Evolutionary conservation across 2,797 vertebrate genomes (phyloP).

Genomic region (Odontamblyopus lacepedii): DNA sequence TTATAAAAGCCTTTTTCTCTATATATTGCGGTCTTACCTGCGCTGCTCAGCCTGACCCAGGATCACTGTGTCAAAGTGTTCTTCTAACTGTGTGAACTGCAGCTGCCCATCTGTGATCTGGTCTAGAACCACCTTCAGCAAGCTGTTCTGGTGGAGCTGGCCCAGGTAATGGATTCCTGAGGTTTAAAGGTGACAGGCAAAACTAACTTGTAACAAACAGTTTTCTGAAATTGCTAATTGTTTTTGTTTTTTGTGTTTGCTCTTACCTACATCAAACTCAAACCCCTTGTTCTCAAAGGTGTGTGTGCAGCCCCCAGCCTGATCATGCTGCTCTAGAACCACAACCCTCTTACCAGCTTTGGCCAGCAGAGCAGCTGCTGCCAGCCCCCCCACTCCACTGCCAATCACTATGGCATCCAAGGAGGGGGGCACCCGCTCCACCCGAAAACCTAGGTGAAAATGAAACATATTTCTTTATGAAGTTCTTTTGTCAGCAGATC

Average conservation of each 20-base stretch:
- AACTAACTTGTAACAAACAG: not conserved
- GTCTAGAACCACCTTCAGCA: conserved; percentile 76
- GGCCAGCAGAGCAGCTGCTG: conserved; percentile 71
- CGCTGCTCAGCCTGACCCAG: conserved; percentile 61
- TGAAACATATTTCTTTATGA: not conserved
- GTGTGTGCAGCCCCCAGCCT: conserved; percentile 81
- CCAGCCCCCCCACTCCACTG: conserved; percentile 78
- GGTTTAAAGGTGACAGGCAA: not conserved
- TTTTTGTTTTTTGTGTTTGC: not conserved
- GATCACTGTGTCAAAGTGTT: conserved; percentile 79
- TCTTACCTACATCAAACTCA: conserved; percentile 84
- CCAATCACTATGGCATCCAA: conserved; percentile 81
- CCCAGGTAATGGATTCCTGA: conserved; percentile 80
- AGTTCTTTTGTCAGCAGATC: not conserved
- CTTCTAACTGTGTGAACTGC: conserved; percentile 69
- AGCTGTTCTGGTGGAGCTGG: conserved; percentile 77
- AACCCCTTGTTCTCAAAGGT: conserved; percentile 79
- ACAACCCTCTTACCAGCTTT: conserved; percentile 77
- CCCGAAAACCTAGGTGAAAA: conserved; percentile 59
- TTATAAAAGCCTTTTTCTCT: not conserved
- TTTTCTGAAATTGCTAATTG: not conserved
- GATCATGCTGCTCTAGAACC: conserved; percentile 81
- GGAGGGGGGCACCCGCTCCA: conserved; percentile 60
- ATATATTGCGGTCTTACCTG: conserved; percentile 35
- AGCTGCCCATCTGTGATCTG: conserved; percentile 79